A percentile compares a stretch with the other conserved stretches of the same genome.
phyloP scores from a whole-genome alignment of 2,797 vertebrate species.

The Sciaenops ocellatus region DNA sequence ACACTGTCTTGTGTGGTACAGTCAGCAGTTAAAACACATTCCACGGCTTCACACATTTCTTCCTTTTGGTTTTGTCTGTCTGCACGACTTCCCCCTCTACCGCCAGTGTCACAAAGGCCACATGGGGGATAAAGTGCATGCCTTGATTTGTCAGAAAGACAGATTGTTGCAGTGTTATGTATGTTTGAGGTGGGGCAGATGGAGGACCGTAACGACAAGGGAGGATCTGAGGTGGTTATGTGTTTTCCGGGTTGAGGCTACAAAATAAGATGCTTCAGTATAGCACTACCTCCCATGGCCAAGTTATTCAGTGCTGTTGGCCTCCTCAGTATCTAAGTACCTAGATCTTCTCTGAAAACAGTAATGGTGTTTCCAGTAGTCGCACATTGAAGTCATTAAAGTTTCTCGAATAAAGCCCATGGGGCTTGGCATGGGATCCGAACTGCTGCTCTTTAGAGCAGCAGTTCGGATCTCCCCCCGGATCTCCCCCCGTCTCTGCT shows the following conservation, averaged over 20 bases:
- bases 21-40: constrained; percentile 80
- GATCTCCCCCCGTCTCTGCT: too few species aligned
- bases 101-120: constrained; percentile 68
- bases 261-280: constrained; percentile 50
- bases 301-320: constrained; percentile 44
- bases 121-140: constrained; percentile 45
- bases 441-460: too few species aligned
- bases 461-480: too few species aligned
- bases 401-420: constrained; percentile 82
- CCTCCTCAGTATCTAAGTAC: constrained; percentile 53
- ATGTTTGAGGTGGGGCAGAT: constrained; percentile 40
- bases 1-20: constrained; percentile 71
- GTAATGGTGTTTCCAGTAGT: constrained; percentile 82
- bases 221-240: constrained; percentile 32
- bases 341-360: constrained; percentile 67
- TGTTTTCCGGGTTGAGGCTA: constrained; percentile 49
- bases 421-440: constrained; percentile 78
- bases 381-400: constrained; percentile 87
- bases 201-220: constrained; percentile 20
- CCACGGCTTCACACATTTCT: constrained; percentile 80
- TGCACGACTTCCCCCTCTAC: constrained; percentile 76
- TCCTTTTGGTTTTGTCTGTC: constrained; percentile 78
- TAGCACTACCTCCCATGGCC: constrained; percentile 42
- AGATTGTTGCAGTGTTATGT: constrained; percentile 38
- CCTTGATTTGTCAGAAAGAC: constrained; percentile 46